These are phyloP conservation scores for Penaeus monodon DNA, from an alignment of 2,888 invertebrate species.

Conservation along the genomic window DNA sequence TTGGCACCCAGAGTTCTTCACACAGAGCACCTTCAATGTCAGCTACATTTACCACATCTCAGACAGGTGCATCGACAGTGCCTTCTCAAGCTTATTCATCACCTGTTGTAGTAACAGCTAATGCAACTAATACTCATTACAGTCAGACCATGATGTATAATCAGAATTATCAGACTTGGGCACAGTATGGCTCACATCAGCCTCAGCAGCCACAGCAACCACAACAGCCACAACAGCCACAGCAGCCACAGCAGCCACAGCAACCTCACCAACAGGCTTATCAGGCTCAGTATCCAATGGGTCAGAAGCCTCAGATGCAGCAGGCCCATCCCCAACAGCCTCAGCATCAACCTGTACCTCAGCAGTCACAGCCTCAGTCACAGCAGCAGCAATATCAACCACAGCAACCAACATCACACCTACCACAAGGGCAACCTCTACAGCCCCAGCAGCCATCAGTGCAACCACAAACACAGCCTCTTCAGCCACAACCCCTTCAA, in stretches of 20 bases:
- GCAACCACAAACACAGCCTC: conserved; percentile 35
- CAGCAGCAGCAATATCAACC: conserved; percentile 65
- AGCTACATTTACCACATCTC: background rate
- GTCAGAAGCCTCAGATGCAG: conserved; percentile 17
- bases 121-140: conserved; percentile 9
- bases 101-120: background rate
- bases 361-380: conserved; percentile 35
- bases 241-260: conserved; percentile 41
- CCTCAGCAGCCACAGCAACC: background rate
- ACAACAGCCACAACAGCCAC: conserved; percentile 20
- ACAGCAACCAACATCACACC: conserved; percentile 59
- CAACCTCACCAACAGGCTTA: conserved; percentile 15
- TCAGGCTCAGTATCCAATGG: conserved; percentile 7
- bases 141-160: conserved; percentile 35
- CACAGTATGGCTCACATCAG: no score
- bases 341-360: conserved; percentile 56
- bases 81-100: no score
- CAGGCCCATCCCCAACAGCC: conserved; percentile 45
- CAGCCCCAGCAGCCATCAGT: conserved; percentile 57
- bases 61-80: conserved; percentile 2
- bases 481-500: conserved; percentile 27
- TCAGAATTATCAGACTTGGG: conserved; percentile 13
- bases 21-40: background rate
- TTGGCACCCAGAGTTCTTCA: conserved; percentile 34
- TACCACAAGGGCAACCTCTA: conserved; percentile 34